These are phyloP conservation scores for Acestrorhynchus altus DNA, from an alignment of 2,797 vertebrate species.

Conservation along the genomic window DNA sequence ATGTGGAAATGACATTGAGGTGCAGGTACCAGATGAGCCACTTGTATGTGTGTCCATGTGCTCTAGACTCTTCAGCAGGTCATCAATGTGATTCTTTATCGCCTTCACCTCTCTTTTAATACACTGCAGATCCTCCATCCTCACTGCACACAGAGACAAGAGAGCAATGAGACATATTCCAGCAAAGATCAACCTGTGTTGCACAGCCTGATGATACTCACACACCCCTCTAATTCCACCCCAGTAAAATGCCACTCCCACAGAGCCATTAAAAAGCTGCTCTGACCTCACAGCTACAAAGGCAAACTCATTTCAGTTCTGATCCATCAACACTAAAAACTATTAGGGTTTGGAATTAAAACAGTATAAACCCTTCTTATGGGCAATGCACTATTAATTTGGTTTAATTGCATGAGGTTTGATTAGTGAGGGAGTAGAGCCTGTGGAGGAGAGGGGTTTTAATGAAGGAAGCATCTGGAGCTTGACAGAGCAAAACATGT, in stretches of 20 bases:
- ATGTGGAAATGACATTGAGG: not conserved
- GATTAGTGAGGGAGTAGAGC: conserved; percentile 64
- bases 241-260: conserved; percentile 37
- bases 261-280: conserved; percentile 58
- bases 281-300: conserved; percentile 73
- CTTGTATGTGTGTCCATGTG: conserved; percentile 71
- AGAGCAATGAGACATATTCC: not conserved
- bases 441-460: conserved; percentile 68
- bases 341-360: conserved; percentile 78
- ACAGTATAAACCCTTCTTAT: conserved; percentile 77
- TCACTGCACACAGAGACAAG: conserved; percentile 62
- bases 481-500: conserved; percentile 18
- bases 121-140: conserved; percentile 70
- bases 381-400: conserved; percentile 76
- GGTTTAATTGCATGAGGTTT: conserved; percentile 69
- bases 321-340: conserved; percentile 73
- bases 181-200: conserved; percentile 1
- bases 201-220: conserved; percentile 19
- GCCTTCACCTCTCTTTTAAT: conserved; percentile 73
- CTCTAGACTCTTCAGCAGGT: conserved; percentile 73
- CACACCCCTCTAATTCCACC: conserved; percentile 30
- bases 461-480: conserved; percentile 77
- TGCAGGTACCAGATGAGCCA: conserved; percentile 23
- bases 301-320: conserved; percentile 73
- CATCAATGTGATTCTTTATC: conserved; percentile 75